Evolutionary conservation across 2,797 vertebrate genomes (phyloP).

Genomic region (Tympanoctomys barrerae): DNA sequence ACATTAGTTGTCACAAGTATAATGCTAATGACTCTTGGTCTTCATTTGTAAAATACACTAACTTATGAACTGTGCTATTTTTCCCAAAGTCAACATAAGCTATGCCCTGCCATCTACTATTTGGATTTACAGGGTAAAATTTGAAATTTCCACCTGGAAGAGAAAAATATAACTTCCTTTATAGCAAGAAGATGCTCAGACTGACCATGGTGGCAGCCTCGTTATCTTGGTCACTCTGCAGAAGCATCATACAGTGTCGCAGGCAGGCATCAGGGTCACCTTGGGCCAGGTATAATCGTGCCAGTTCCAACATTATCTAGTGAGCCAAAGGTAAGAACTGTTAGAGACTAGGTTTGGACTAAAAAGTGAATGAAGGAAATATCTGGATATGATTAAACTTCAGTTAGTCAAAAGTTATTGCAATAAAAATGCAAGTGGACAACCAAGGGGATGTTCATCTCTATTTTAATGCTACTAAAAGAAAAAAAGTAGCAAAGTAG

Average conservation of each 20-base stretch:
- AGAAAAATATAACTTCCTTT: background rate
- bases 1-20: background rate
- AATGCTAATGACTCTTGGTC: background rate
- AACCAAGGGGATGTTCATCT: background rate
- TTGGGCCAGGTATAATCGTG: slow-evolving; percentile 95
- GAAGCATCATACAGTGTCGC: slow-evolving; percentile 94
- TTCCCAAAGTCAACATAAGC: background rate
- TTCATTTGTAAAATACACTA: slow-evolving; percentile 8
- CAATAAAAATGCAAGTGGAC: slow-evolving; percentile 31
- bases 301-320: slow-evolving; percentile 97
- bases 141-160: background rate
- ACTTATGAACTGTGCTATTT: slow-evolving; percentile 10
- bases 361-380: background rate
- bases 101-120: background rate
- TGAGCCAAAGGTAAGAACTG: slow-evolving; percentile 9
- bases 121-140: background rate
- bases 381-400: background rate
- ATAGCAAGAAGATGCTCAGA: slow-evolving; percentile 43
- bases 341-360: background rate
- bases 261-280: slow-evolving; percentile 94
- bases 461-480: background rate
- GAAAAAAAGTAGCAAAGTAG: background rate
- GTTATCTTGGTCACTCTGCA: slow-evolving; percentile 95
- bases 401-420: background rate
- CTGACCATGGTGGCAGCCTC: slow-evolving; percentile 95